Conservation (phyloP, 1,140 invertebrate genomes). For the Ditylenchus dipsaci region DNA sequence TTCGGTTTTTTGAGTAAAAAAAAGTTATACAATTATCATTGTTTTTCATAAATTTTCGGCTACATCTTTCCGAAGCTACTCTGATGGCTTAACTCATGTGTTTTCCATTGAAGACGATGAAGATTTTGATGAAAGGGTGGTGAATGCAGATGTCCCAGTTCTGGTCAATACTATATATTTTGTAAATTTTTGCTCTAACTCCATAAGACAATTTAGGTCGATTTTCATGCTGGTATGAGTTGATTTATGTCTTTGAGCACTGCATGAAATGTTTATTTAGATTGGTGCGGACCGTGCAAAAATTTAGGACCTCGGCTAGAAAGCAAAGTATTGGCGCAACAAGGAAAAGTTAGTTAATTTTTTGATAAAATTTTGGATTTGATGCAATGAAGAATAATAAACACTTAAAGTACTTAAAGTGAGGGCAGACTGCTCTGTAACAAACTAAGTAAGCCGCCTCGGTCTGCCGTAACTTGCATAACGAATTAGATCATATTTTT, state of each 20-base stretch:
- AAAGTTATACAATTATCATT: too few relatives aligned
- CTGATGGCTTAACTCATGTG: not conserved
- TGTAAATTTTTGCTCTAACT: not conserved
- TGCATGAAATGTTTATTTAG: too few relatives aligned
- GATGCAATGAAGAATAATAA: too few relatives aligned
- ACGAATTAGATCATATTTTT: too few relatives aligned
- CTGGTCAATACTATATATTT: too few relatives aligned
- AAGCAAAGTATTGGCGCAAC: conserved; percentile 17
- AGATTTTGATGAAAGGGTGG: conserved; percentile 25
- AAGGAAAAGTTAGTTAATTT: conserved; percentile 13
- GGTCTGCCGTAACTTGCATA: too few relatives aligned
- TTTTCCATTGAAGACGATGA: conserved; percentile 16
- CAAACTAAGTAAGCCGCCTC: too few relatives aligned
- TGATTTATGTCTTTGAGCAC: too few relatives aligned
- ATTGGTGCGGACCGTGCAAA: conserved; percentile 34
- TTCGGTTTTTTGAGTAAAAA: not conserved
- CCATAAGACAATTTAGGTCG: not conserved
- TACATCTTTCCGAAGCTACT: not conserved
- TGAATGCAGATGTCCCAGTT: conserved; percentile 9
- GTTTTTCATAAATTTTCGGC: not conserved
- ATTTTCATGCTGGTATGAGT: conserved; percentile 7
- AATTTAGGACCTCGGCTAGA: conserved; percentile 28
- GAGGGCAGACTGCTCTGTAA: too few relatives aligned
- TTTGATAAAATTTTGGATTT: too few relatives aligned
- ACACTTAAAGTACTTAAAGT: too few relatives aligned